Conservation (phyloP, 2,888 invertebrate species). For the Deroplatys truncata region DNA sequence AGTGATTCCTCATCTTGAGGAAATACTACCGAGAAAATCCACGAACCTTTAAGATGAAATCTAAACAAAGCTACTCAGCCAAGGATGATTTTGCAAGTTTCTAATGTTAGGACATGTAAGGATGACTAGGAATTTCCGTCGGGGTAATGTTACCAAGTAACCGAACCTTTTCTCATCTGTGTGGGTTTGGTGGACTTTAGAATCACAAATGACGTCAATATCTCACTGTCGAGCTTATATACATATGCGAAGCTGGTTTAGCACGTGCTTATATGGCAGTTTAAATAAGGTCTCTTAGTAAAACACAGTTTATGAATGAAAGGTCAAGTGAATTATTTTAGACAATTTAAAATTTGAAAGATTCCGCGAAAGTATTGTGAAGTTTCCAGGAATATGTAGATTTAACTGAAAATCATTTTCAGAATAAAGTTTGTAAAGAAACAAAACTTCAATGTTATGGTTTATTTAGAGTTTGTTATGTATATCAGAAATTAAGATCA, state of each 20-base stretch:
- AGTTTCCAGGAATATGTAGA: no score
- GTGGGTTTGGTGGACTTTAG: not conserved
- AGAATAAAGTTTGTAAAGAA: no score
- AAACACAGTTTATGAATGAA: no score
- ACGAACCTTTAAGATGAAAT: not conserved
- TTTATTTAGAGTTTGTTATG: no score
- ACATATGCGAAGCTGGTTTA: not conserved
- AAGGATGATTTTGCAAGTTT: not conserved
- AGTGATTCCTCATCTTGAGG: not conserved
- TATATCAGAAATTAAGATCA: no score
- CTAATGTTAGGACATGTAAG: not conserved
- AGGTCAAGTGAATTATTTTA: no score
- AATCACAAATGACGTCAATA: not conserved
- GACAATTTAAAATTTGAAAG: no score
- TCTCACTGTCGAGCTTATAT: not conserved
- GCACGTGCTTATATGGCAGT: no score
- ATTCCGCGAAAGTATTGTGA: no score
- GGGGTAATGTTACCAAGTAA: not conserved
- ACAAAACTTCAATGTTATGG: no score
- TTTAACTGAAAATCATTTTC: no score
- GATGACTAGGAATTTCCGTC: not conserved
- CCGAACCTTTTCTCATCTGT: not conserved
- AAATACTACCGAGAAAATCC: not conserved
- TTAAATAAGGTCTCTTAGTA: no score
- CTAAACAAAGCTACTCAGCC: not conserved